A percentile compares a stretch with the other conserved stretches of the same genome.
phyloP scores from a whole-genome alignment of 53 echinoderm and acorn worm genomes.

The Patiria pectinifera region DNA sequence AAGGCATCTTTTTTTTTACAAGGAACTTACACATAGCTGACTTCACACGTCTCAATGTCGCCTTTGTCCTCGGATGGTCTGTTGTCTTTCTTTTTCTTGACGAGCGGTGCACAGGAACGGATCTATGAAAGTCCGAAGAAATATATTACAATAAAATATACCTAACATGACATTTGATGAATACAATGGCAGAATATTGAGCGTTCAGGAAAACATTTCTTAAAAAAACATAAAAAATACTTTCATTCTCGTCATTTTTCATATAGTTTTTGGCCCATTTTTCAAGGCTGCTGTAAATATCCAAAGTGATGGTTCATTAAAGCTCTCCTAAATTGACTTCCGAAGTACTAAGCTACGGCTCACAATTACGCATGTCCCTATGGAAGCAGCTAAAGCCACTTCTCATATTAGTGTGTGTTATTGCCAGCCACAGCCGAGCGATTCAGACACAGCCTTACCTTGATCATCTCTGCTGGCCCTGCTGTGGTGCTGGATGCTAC shows the following conservation, averaged over 20 bases:
- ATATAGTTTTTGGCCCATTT: too few species aligned
- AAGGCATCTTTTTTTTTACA: neutral
- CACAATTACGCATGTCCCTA: too few species aligned
- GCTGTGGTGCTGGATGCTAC: slow-evolving; percentile 92
- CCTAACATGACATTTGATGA: neutral
- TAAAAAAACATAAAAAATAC: too few species aligned
- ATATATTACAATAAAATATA: neutral
- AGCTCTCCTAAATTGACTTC: too few species aligned
- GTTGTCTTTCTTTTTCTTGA: slow-evolving; percentile 90
- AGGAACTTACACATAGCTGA: slow-evolving; percentile 92
- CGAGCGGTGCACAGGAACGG: slow-evolving; percentile 80
- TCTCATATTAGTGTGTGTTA: neutral
- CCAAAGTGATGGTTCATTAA: too few species aligned
- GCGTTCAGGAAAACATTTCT: too few species aligned
- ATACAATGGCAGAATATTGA: neutral
- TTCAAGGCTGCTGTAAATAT: too few species aligned
- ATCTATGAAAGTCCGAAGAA: slow-evolving; percentile 64
- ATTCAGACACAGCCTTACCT: slow-evolving; percentile 50
- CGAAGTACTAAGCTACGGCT: too few species aligned
- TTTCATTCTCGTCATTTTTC: too few species aligned
- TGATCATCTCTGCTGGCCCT: slow-evolving; percentile 90
- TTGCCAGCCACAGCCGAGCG: neutral
- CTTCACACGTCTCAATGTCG: slow-evolving; percentile 76
- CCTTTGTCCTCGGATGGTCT: slow-evolving; percentile 80
- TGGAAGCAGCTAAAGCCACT: neutral